Conservation (phyloP, 2,797 vertebrate species). For the Antennarius maculatus region DNA sequence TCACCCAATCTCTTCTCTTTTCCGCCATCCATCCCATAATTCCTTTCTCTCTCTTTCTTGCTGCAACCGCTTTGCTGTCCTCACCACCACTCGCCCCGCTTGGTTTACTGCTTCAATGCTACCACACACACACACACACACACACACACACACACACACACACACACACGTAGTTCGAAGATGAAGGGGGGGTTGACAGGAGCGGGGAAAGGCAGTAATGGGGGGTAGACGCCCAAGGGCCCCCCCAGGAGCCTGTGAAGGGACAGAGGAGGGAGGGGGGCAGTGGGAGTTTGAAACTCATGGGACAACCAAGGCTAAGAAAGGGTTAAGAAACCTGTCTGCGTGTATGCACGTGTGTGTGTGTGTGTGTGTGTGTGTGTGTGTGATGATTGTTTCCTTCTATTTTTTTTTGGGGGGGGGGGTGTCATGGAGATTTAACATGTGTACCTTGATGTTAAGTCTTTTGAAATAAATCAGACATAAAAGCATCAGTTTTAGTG, state of each 20-base stretch:
- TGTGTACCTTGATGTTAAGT: no score
- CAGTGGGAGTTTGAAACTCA: slow-evolving; percentile 9
- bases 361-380: slow-evolving; percentile 22
- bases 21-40: slow-evolving; percentile 51
- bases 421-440: slow-evolving; percentile 6
- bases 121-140: slow-evolving; percentile 3
- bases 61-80: slow-evolving; percentile 80
- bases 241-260: slow-evolving; percentile 58
- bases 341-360: slow-evolving; percentile 13
- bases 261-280: slow-evolving; percentile 58
- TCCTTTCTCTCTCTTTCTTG: slow-evolving; percentile 59
- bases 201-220: slow-evolving; percentile 77
- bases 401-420: no score
- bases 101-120: slow-evolving; percentile 63
- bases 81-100: slow-evolving; percentile 86
- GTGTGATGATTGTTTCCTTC: background rate
- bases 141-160: slow-evolving; percentile 6
- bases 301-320: slow-evolving; percentile 33
- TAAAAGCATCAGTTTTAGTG: no score
- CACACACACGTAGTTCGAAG: slow-evolving; percentile 25
- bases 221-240: slow-evolving; percentile 63
- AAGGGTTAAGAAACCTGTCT: slow-evolving; percentile 49
- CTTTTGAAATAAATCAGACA: no score
- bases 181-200: slow-evolving; percentile 69
- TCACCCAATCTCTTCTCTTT: slow-evolving; percentile 81